Percentiles rank a stretch among this genome's conserved stretches.
These are phyloP conservation scores for Coptodon bakossiorum DNA, from an alignment of 2,113 vertebrate genomes.

Conservation along the genomic window DNA sequence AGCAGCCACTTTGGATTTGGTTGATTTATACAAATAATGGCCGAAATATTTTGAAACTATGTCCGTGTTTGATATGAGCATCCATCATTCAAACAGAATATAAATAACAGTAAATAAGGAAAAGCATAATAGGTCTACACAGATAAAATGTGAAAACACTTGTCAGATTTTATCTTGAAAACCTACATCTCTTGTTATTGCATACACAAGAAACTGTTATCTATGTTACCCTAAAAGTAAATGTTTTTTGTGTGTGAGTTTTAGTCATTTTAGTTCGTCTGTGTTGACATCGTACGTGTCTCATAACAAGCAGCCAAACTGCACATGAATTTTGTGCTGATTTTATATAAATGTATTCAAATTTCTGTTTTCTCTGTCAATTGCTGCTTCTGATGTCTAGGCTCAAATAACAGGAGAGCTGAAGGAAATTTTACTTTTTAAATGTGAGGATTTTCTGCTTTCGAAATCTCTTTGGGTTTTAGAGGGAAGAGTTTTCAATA, in stretches of 20 bases:
- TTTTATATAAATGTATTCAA: background rate
- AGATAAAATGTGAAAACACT: background rate
- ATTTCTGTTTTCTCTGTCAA: background rate
- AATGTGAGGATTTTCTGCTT: background rate
- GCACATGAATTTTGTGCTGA: background rate
- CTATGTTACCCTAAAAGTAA: background rate
- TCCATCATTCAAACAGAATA: background rate
- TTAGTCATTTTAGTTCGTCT: background rate
- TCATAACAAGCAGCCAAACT: background rate
- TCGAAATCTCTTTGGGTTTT: background rate
- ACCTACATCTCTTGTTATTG: accelerated
- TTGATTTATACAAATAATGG: background rate
- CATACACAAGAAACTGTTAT: background rate
- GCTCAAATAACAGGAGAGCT: background rate
- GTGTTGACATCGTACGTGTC: background rate
- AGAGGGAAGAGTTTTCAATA: background rate
- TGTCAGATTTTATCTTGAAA: background rate
- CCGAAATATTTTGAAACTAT: background rate
- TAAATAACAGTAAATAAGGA: background rate
- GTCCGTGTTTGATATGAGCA: background rate
- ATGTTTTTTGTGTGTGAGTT: background rate
- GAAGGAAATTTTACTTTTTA: background rate
- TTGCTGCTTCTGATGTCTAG: background rate
- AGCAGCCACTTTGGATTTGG: background rate
- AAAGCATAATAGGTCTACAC: background rate